Conservation (phyloP, 2,797 vertebrate genomes). For the Coregonus sp. region DNA sequence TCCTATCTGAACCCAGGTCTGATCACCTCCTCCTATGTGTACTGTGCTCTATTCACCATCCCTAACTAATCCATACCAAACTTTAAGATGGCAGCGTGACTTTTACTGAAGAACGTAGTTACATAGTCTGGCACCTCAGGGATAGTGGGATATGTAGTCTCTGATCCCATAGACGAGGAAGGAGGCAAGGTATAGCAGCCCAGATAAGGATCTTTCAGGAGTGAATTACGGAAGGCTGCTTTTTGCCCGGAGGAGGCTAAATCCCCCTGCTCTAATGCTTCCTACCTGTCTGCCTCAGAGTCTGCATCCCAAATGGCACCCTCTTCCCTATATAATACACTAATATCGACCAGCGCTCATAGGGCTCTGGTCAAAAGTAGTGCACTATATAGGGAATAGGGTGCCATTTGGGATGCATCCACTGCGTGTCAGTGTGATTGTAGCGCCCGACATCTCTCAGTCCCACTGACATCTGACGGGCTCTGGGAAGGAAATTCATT, state of each 20-base stretch:
- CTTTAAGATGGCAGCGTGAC: background rate
- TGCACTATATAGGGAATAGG: background rate
- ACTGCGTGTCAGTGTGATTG: constrained; percentile 27
- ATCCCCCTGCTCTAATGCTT: constrained; percentile 11
- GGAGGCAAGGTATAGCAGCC: constrained; percentile 32
- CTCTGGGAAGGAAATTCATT: constrained; percentile 50
- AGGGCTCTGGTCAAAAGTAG: background rate
- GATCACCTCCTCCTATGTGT: background rate
- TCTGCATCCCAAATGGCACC: background rate
- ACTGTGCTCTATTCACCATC: background rate
- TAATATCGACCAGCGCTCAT: background rate
- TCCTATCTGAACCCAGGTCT: background rate
- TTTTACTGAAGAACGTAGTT: background rate
- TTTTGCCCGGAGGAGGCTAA: constrained; percentile 5
- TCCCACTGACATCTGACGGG: constrained; percentile 44
- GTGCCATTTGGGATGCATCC: background rate
- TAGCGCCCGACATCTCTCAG: constrained; percentile 49
- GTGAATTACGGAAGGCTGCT: constrained; percentile 37
- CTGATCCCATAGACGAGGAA: constrained; percentile 45
- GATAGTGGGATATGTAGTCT: constrained; percentile 42
- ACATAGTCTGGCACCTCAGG: constrained; percentile 20
- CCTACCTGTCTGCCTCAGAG: constrained; percentile 25
- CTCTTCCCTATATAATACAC: background rate
- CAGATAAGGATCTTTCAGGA: constrained; percentile 11
- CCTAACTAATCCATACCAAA: background rate